Evolutionary conservation across 2,888 invertebrate genomes (phyloP).

Genomic region (Hypomecis punctinalis): DNA sequence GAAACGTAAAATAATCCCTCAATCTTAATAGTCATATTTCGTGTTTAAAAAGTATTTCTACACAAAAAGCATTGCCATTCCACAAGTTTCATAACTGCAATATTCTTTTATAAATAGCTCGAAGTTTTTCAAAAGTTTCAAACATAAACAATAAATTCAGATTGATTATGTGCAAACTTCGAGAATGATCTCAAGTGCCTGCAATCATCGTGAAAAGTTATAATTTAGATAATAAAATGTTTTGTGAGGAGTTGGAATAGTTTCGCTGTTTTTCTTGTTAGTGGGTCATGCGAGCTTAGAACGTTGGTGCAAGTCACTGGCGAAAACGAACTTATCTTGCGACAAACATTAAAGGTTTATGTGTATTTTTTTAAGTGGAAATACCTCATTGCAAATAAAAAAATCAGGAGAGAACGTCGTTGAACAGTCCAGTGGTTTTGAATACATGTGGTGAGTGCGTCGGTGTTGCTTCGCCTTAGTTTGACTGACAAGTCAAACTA

Average conservation of each 20-base stretch:
- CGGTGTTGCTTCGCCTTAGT: too few relatives aligned
- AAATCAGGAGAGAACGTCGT: too few relatives aligned
- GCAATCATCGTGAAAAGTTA: constrained; percentile 38
- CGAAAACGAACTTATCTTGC: not conserved
- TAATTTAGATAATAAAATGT: constrained; percentile 40
- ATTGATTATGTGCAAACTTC: constrained; percentile 41
- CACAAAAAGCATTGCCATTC: constrained; percentile 14
- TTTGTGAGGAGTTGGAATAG: constrained; percentile 48
- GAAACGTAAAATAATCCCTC: constrained; percentile 7
- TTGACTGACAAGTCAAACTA: too few relatives aligned
- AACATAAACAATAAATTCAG: constrained; percentile 35
- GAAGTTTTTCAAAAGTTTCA: constrained; percentile 19
- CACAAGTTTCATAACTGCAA: constrained; percentile 20
- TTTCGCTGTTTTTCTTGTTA: constrained; percentile 54
- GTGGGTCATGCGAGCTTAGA: constrained; percentile 50
- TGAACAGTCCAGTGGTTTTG: too few relatives aligned
- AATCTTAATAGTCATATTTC: constrained; percentile 11
- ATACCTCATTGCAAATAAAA: too few relatives aligned
- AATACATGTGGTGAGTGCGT: too few relatives aligned
- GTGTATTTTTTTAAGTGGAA: too few relatives aligned
- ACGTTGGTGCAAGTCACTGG: constrained; percentile 41
- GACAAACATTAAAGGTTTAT: too few relatives aligned
- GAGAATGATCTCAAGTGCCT: constrained; percentile 38
- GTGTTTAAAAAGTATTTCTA: constrained; percentile 19
- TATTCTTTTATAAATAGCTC: constrained; percentile 17